phyloP scores from a whole-genome alignment of 1,140 invertebrate species.

The Drosophila seguyi region DNA sequence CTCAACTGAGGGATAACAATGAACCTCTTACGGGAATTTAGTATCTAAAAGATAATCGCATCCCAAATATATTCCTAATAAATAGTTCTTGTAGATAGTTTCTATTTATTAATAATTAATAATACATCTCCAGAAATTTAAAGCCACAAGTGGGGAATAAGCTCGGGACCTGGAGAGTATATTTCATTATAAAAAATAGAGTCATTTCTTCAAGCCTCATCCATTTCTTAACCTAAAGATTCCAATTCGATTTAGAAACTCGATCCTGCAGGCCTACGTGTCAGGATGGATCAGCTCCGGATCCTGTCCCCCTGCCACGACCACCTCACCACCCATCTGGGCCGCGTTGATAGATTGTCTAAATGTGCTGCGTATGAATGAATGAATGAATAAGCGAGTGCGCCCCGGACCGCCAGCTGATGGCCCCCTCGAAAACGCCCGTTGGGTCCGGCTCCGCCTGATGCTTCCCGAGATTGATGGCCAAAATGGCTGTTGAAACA shows the following conservation, averaged over 20 bases:
- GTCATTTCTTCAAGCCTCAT: too few relatives aligned
- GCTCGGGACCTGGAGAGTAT: too few relatives aligned
- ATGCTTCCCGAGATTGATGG: conserved; percentile 76
- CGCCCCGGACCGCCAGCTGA: conserved; percentile 21
- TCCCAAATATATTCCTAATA: neutral
- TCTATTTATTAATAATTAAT: neutral
- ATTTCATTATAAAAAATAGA: too few relatives aligned
- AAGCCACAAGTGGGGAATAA: too few relatives aligned
- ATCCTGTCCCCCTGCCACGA: neutral
- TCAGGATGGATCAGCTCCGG: neutral
- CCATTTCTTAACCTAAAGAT: neutral
- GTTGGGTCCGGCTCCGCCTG: conserved; percentile 33
- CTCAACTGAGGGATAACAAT: neutral
- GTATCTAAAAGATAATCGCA: neutral
- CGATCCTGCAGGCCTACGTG: neutral
- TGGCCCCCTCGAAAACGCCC: conserved; percentile 42
- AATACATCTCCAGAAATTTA: neutral
- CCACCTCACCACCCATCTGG: conserved; percentile 12
- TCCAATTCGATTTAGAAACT: neutral
- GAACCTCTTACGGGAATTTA: neutral
- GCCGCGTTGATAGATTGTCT: conserved; percentile 68
- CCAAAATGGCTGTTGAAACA: conserved; percentile 80
- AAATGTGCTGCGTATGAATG: conserved; percentile 70
- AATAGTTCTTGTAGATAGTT: neutral
- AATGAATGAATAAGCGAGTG: conserved; percentile 54